A percentile compares a stretch with the other conserved stretches of the same genome.
phyloP scores from a whole-genome alignment of 2,113 vertebrate genomes.

The Apistogramma diplotaenia region DNA sequence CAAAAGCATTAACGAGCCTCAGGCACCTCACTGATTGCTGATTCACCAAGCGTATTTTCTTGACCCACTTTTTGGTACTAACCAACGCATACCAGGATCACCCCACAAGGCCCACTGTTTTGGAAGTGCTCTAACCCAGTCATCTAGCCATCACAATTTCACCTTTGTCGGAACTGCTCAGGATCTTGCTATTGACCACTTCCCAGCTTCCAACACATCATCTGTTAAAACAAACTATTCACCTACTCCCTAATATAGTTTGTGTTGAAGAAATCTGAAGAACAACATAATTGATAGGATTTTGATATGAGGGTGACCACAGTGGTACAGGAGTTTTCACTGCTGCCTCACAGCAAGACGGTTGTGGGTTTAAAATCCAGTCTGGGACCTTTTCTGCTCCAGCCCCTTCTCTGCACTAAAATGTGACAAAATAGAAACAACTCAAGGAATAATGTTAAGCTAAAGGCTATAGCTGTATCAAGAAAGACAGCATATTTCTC shows the following conservation, averaged over 20 bases:
- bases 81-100: neutral
- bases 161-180: neutral
- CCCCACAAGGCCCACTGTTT: neutral
- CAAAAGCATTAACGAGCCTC: neutral
- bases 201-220: neutral
- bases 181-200: neutral
- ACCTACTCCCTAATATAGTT: neutral
- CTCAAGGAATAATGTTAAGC: neutral
- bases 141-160: neutral
- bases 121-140: neutral
- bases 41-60: neutral
- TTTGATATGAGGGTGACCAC: neutral
- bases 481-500: no score
- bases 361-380: neutral
- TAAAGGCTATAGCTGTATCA: neutral
- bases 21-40: neutral
- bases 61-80: neutral
- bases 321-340: neutral
- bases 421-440: neutral
- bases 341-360: neutral
- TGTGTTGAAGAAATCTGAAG: neutral
- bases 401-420: neutral
- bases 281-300: neutral
- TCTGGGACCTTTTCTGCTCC: neutral
- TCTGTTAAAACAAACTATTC: neutral